Evolutionary conservation across 2,888 invertebrate species (phyloP), one percentile per base, ranked within the genome.

Genomic region (Neelides folsomi): DNA sequence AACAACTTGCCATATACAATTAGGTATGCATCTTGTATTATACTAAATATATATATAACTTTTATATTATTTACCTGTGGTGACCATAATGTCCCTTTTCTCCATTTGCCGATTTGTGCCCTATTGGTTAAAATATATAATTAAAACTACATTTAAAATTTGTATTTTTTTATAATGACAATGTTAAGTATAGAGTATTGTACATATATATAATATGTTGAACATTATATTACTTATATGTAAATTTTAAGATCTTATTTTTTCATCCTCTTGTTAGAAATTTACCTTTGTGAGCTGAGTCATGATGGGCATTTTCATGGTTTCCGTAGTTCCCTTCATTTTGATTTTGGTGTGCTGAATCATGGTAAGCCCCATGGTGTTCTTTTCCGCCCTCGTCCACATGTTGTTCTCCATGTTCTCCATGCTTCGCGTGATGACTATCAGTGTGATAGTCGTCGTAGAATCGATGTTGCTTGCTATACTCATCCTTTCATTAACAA

Each of bases 371-470:
- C 9, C 51, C 53, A 34, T 56, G 51, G 15, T 53, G 43, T 51
- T 60, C 56, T 47, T 57, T 59, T 20, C 59, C 62, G 8, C 54
- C 51, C 27, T 62, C 53, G 2, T 58, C 47, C 38, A 54, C 52
- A 47, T 60, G 55, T 41, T 62, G 60, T 35, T 60, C 55, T 8
- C 56, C 57, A 40, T 64, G 54, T 10, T 62, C 57, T 19, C 64
- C 64, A 44, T 60, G 49, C 47, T 58, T 56, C n/a, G 48, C 40
- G 38, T 56, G 56, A 27, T 56, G 51, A 8, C 56, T 52, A 7
- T 57, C 62, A 10, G 55, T 49, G 44, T 64, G 64, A 43, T 56
- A 59, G 46, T 62, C 62, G 45, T 64, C 64, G 42, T 64, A 64
- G 51, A 64, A 64, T 5, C 54, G 45, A 10, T 59, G 56, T 13